Evolutionary conservation across 2,113 vertebrate species (phyloP).

Genomic region (Cottus gobio): DNA sequence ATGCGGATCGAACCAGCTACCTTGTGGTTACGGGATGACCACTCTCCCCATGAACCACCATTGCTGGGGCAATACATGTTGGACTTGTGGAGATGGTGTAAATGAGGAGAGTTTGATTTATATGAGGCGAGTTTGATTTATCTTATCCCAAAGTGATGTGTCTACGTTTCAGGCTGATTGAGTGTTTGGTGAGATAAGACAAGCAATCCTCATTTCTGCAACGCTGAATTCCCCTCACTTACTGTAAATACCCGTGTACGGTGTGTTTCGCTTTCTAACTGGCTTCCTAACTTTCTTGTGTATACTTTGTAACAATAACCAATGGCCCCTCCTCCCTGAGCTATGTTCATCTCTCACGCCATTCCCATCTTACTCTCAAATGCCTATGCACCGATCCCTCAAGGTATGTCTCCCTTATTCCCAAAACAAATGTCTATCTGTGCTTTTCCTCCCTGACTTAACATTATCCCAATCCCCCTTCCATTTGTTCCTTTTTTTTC

Average conservation of each 20-base stretch:
- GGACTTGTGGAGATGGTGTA: constrained; percentile 7
- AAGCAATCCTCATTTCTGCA: constrained; percentile 25
- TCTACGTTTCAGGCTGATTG: constrained; percentile 44
- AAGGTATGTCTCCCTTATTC: constrained; percentile 30
- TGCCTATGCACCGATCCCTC: constrained; percentile 6
- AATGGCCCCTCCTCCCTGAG: constrained; percentile 23
- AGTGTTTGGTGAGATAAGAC: constrained; percentile 51
- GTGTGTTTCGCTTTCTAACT: constrained; percentile 21
- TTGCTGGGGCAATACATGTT: background rate
- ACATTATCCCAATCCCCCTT: constrained; percentile 8
- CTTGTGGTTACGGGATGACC: too few relatives aligned
- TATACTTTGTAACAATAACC: constrained; percentile 57
- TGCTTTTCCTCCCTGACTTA: constrained; percentile 21
- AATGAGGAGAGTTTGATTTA: constrained; percentile 14
- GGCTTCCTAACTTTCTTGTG: constrained; percentile 9
- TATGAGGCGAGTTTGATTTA: constrained; percentile 8
- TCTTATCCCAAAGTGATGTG: constrained; percentile 20
- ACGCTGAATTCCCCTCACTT: background rate
- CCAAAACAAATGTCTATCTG: constrained; percentile 44
- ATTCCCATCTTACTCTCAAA: constrained; percentile 9
- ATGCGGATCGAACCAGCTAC: too few relatives aligned
- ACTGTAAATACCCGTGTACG: constrained; percentile 12
- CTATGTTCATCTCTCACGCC: constrained; percentile 38
- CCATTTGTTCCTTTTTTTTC: constrained; percentile 18
- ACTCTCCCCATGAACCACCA: too few relatives aligned